Percentiles rank a stretch among this genome's conserved stretches.
Conservation (phyloP, 1,140 invertebrate genomes). For the Bemisia tabaci region DNA sequence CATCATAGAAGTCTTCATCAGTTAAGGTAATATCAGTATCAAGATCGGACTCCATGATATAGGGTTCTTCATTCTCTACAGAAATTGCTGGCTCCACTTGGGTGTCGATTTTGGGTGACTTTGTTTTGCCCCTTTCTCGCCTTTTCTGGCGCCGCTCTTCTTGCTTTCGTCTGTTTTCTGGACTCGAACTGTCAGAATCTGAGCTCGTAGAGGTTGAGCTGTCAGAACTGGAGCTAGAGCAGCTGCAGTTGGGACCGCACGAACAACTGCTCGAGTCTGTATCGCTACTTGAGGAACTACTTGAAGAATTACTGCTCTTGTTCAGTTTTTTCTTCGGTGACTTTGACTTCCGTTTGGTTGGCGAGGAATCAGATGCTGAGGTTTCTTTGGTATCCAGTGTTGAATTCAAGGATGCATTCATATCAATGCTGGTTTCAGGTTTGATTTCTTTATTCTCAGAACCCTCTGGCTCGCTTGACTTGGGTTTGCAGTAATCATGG, state of each 20-base stretch:
- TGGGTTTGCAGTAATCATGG: slow-evolving; percentile 42
- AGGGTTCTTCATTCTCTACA: slow-evolving; percentile 31
- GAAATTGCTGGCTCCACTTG: slow-evolving; percentile 11
- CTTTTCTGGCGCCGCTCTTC: slow-evolving; percentile 30
- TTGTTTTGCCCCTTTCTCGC: slow-evolving; percentile 25
- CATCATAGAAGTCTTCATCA: slow-evolving; percentile 74
- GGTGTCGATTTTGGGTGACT: slow-evolving; percentile 2
- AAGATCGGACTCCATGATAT: slow-evolving; percentile 59
- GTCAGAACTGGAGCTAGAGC: slow-evolving; percentile 46
- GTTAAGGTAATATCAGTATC: slow-evolving; percentile 69
- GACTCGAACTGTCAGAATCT: slow-evolving; percentile 44
- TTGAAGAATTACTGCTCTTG: slow-evolving; percentile 10
- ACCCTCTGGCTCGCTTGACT: slow-evolving; percentile 15
- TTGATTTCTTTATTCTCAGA: background rate
- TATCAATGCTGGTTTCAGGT: background rate
- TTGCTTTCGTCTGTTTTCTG: slow-evolving; percentile 32
- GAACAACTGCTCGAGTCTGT: slow-evolving; percentile 59
- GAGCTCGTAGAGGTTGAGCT: slow-evolving; percentile 50
- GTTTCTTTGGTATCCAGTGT: slow-evolving; percentile 9
- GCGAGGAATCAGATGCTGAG: background rate
- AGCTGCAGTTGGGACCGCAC: slow-evolving; percentile 65
- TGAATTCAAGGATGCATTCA: background rate
- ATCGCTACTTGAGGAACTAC: slow-evolving; percentile 45
- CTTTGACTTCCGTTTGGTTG: slow-evolving; percentile 29
- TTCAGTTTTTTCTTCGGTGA: slow-evolving; percentile 19